Evolutionary conservation across 1,140 invertebrate genomes (phyloP).

Genomic region (Drosophila equinoxialis): DNA sequence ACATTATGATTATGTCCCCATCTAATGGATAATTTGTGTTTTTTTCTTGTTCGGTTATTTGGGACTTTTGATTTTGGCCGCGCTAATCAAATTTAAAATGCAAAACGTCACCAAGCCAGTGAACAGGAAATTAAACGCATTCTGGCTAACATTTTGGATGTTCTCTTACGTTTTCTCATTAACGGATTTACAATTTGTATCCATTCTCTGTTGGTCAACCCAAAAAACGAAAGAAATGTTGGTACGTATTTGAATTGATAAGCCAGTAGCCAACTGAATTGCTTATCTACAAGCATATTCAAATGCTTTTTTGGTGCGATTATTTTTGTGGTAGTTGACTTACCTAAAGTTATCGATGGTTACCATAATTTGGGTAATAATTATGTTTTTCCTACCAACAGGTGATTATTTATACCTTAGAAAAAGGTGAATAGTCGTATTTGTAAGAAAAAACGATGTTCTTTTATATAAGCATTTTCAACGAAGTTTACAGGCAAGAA

Average conservation of each 20-base stretch:
- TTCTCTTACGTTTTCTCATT: conserved; percentile 22
- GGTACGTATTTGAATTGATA: neutral
- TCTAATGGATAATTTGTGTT: conserved; percentile 77
- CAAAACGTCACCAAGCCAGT: conserved; percentile 47
- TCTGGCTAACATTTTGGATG: conserved; percentile 23
- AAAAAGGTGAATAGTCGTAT: too few species aligned
- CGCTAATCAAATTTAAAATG: conserved; percentile 65
- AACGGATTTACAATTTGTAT: neutral
- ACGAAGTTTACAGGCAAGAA: too few species aligned
- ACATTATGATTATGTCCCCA: conserved; percentile 41
- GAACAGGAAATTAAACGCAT: conserved; percentile 50
- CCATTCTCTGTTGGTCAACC: neutral
- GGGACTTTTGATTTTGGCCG: conserved; percentile 54
- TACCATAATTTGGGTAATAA: too few species aligned
- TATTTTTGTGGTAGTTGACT: too few species aligned
- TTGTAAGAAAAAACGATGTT: too few species aligned
- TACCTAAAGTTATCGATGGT: too few species aligned
- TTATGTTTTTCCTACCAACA: too few species aligned
- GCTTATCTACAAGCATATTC: neutral
- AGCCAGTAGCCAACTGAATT: neutral
- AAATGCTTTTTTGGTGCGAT: neutral
- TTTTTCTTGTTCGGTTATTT: conserved; percentile 11
- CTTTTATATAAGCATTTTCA: too few species aligned
- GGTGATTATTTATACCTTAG: too few species aligned
- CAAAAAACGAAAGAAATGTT: too few species aligned